Conservation (phyloP, 2,888 invertebrate species). For the Malacosoma neustria region DNA sequence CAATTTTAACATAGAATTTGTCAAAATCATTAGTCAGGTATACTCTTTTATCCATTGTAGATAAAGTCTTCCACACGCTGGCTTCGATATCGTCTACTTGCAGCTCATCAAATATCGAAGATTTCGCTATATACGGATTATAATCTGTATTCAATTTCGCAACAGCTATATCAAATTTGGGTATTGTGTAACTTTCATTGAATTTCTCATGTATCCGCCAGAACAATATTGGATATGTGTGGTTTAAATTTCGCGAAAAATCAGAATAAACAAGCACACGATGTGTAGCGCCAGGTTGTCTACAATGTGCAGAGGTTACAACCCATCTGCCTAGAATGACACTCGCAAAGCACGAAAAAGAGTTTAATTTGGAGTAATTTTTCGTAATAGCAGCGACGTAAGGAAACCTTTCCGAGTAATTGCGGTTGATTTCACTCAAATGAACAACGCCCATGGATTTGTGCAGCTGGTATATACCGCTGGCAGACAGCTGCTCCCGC, state of each 20-base stretch:
- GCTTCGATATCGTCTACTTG: slow-evolving; percentile 20
- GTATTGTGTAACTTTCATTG: slow-evolving; percentile 22
- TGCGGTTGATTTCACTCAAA: slow-evolving; percentile 21
- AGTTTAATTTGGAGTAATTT: slow-evolving; percentile 35
- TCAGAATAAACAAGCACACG: slow-evolving; percentile 43
- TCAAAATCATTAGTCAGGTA: slow-evolving; percentile 51
- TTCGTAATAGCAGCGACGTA: slow-evolving; percentile 49
- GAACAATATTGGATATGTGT: slow-evolving; percentile 42
- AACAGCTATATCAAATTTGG: slow-evolving; percentile 47
- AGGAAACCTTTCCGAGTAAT: slow-evolving; percentile 32
- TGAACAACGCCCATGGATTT: slow-evolving; percentile 41
- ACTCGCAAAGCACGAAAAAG: slow-evolving; percentile 52
- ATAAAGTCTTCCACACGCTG: slow-evolving; percentile 53
- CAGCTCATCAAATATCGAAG: slow-evolving; percentile 33
- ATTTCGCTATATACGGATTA: slow-evolving; percentile 24
- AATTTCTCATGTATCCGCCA: slow-evolving; percentile 53
- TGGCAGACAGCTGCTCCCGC: slow-evolving; percentile 21
- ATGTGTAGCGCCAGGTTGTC: slow-evolving; percentile 33
- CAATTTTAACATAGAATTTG: slow-evolving; percentile 25
- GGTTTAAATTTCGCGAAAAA: slow-evolving; percentile 34
- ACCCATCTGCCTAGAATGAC: slow-evolving; percentile 49
- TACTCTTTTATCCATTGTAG: slow-evolving; percentile 46
- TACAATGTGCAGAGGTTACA: slow-evolving; percentile 53
- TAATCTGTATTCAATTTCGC: slow-evolving; percentile 41
- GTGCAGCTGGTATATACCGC: slow-evolving; percentile 24